Evolutionary conservation across 2,113 vertebrate genomes (phyloP), one percentile per base, ranked within the genome.

Genomic region (Eurypyga helias): DNA sequence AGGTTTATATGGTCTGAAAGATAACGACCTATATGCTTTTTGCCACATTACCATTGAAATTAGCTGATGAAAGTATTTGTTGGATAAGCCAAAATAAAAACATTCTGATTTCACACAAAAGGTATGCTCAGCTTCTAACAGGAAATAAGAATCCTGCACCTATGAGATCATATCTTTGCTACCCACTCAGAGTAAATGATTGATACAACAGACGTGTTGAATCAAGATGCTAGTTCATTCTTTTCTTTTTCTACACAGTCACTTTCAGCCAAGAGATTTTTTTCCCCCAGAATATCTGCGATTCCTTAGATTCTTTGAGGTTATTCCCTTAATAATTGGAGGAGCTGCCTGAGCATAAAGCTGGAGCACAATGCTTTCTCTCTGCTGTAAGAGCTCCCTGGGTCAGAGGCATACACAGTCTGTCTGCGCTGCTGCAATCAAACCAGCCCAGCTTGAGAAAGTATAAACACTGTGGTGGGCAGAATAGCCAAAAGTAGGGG

Each of bases 261-360:
- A 83, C 73, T 94, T 83, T 51, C 48, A 85, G 94, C 93, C 96
- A 95, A 70, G 61, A 65, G 93, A 88, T 84, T 81, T 92, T 80
- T 60, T 65, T 4, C 14, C 62, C 55, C 58, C 43, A 70, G 89
- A 97, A 97, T 98, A 97, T 95, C 94, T 97, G 90, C 15, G 94
- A 97, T 97, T 97, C 94, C 87, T 96, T n/a, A 95, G 79, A 97
- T 98, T 97, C 96, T 90, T 97, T 69, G 71, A 95, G 87, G 21
- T 75, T 86, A 76, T 96, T 97, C 90, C 88, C 90, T 94, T 52
- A 67, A 94, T 77, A 94, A 94, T 48, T 91, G 80, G 78, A 97
- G 58, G 65, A 92, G 72, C 77, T 87, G 92, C 73, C 62, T 58
- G 77, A 93, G 89, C 64, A 55, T 46, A 92, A 78, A 66, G 82